phyloP scores from a whole-genome alignment of 2,888 invertebrate species.

The Apamea crenata region DNA sequence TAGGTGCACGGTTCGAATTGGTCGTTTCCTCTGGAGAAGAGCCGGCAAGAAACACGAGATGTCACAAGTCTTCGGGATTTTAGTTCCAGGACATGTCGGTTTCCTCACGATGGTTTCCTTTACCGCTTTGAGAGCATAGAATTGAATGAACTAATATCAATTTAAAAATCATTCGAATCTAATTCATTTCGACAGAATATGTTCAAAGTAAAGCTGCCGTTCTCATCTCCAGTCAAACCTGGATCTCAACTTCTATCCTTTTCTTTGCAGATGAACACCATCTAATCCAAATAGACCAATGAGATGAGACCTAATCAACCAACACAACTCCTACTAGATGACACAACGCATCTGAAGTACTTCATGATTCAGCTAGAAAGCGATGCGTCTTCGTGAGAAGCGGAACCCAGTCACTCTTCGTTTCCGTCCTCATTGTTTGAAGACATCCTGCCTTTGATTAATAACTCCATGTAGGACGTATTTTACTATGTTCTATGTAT shows the following conservation, averaged over 20 bases:
- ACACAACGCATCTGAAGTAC: slow-evolving; percentile 59
- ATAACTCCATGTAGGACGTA: slow-evolving; percentile 65
- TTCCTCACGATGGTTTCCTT: neutral
- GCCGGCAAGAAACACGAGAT: too few species aligned
- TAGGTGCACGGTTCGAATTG: too few species aligned
- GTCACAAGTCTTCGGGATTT: neutral
- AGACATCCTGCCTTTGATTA: slow-evolving; percentile 80
- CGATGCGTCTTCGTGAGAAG: slow-evolving; percentile 80
- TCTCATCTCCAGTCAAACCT: neutral
- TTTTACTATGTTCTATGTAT: slow-evolving; percentile 53
- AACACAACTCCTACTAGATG: slow-evolving; percentile 26
- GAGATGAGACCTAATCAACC: slow-evolving; percentile 2
- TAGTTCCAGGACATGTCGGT: neutral
- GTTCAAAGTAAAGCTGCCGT: neutral
- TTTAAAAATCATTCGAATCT: neutral
- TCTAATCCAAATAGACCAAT: slow-evolving; percentile 1
- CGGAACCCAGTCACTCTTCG: slow-evolving; percentile 78
- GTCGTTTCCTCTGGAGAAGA: too few species aligned
- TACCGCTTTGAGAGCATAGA: neutral
- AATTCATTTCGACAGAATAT: neutral
- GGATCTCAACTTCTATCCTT: neutral
- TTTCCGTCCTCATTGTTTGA: slow-evolving; percentile 85
- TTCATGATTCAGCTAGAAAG: slow-evolving; percentile 70
- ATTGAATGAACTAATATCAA: neutral
- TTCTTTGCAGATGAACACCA: slow-evolving; percentile 1